These are phyloP conservation scores for Triplophysa tibetana DNA, from an alignment of 2,113 vertebrate genomes.

Conservation along the genomic window DNA sequence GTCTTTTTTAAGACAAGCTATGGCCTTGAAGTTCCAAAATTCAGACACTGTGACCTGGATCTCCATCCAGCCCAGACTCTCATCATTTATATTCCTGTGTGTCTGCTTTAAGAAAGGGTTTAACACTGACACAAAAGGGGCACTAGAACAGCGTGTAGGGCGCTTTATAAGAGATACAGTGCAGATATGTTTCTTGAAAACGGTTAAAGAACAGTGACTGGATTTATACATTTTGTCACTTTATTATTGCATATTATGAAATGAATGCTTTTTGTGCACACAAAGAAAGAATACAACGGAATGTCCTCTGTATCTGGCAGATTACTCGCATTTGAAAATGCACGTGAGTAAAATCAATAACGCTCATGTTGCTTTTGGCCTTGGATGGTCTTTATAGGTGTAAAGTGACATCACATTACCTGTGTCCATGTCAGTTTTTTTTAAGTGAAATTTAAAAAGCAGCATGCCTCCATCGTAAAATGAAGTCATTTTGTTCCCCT, in stretches of 20 bases:
- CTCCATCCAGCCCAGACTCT: conserved; percentile 55
- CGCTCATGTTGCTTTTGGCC: not conserved
- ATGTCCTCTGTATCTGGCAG: too few species aligned
- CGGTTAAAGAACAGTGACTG: not conserved
- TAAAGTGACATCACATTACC: conserved; percentile 7
- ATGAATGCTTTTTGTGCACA: too few species aligned
- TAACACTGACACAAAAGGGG: not conserved
- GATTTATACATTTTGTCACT: not conserved
- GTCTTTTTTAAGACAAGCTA: conserved; percentile 39
- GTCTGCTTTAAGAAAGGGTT: conserved; percentile 6
- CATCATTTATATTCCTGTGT: conserved; percentile 47
- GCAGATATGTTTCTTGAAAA: conserved; percentile 14
- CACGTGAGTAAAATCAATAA: not conserved
- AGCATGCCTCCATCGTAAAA: conserved; percentile 48
- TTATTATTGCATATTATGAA: too few species aligned
- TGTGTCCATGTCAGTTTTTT: conserved; percentile 63
- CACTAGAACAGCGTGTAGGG: not conserved
- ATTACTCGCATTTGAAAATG: too few species aligned
- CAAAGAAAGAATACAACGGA: too few species aligned
- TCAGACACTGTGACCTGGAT: conserved; percentile 63
- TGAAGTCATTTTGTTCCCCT: conserved; percentile 56
- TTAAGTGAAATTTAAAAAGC: conserved; percentile 66
- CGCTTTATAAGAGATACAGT: not conserved
- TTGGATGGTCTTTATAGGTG: not conserved
- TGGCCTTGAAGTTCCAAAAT: conserved; percentile 54